These are phyloP conservation scores for Rousettus leschenaultii DNA, from an alignment of 2,113 vertebrate species.

Conservation along the genomic window DNA sequence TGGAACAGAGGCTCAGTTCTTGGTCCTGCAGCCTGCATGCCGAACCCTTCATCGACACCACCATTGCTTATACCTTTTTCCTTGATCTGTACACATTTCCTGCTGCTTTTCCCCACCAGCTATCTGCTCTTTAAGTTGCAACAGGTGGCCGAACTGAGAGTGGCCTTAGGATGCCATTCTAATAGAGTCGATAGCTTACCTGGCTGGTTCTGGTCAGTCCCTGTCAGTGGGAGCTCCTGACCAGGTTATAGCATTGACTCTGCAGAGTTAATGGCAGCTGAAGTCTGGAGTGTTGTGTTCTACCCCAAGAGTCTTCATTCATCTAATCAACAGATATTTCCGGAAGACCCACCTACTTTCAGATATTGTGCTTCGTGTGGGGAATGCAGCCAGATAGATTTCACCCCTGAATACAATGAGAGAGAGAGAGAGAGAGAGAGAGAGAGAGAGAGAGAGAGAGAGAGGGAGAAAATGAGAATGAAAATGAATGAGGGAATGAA, in stretches of 20 bases:
- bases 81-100: not conserved
- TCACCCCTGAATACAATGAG: not conserved
- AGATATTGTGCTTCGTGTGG: too few species aligned
- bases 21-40: not conserved
- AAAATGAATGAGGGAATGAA: too few species aligned
- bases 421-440: too few species aligned
- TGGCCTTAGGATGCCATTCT: not conserved
- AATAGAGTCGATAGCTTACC: not conserved
- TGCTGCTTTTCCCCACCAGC: not conserved
- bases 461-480: not conserved
- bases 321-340: not conserved
- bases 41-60: not conserved
- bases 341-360: too few species aligned
- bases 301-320: not conserved
- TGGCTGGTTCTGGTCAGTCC: not conserved
- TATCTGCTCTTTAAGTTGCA: not conserved
- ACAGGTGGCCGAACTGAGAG: not conserved
- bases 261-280: fast-evolving
- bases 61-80: not conserved
- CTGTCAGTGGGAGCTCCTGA: not conserved
- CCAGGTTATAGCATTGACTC: not conserved
- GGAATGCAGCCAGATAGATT: not conserved
- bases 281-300: fast-evolving
- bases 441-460: too few species aligned
- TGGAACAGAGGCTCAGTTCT: not conserved